Evolutionary conservation across 2,113 vertebrate genomes (phyloP).

Genomic region (Nycticorax nycticorax): DNA sequence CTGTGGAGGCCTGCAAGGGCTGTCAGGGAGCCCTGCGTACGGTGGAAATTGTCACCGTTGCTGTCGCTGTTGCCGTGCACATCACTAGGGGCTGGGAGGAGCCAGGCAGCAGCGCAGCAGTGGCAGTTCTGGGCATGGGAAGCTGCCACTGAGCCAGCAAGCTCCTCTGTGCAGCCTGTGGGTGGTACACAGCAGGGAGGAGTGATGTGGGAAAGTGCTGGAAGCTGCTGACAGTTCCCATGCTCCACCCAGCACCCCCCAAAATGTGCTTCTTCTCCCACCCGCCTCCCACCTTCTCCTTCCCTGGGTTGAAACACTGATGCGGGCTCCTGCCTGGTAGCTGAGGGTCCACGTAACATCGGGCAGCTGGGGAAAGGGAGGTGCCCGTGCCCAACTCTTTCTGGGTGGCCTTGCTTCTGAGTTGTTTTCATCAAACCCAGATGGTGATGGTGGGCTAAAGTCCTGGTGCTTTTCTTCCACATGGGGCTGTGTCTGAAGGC

Average conservation of each 20-base stretch:
- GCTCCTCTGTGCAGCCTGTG: neutral
- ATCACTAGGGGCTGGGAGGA: neutral
- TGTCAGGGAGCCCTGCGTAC: neutral
- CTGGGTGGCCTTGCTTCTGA: neutral
- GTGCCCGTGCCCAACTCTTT: fast-evolving
- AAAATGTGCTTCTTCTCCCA: neutral
- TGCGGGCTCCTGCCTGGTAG: fast-evolving
- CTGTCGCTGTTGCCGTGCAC: fast-evolving
- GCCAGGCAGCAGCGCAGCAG: fast-evolving
- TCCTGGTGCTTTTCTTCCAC: neutral
- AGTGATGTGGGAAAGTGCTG: neutral
- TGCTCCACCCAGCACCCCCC: neutral
- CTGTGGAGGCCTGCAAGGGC: neutral
- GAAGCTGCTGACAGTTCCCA: neutral
- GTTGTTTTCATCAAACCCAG: constrained; percentile 16
- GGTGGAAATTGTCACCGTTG: fast-evolving
- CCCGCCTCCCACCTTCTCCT: neutral
- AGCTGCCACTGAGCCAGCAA: neutral
- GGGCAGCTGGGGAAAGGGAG: neutral
- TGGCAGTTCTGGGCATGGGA: neutral
- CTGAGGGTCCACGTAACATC: fast-evolving
- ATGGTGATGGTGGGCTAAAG: neutral
- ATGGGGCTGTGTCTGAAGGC: neutral
- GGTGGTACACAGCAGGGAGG: neutral
- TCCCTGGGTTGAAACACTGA: neutral